These are phyloP conservation scores for Drosophila kanapiae DNA, from an alignment of 1,140 invertebrate genomes.

Conservation along the genomic window DNA sequence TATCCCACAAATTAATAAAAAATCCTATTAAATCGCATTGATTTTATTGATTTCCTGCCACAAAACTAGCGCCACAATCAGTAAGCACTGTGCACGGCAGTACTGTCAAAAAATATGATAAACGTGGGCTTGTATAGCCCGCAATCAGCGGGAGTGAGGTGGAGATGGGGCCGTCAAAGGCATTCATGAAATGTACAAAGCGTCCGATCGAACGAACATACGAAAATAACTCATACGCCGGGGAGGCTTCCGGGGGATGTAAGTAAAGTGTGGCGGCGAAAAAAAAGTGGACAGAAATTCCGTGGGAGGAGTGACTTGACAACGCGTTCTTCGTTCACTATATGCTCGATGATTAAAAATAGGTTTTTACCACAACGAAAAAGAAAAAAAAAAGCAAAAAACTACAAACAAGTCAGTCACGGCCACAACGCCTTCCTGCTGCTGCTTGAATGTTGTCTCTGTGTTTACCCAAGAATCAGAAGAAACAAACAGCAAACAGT, in stretches of 20 bases:
- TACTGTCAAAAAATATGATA: conserved; percentile 29
- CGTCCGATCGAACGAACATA: conserved; percentile 34
- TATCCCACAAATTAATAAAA: neutral
- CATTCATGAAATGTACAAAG: conserved; percentile 48
- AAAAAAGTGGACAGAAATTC: neutral
- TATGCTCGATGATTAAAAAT: conserved; percentile 67
- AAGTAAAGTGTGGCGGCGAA: neutral
- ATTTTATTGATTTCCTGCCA: conserved; percentile 19
- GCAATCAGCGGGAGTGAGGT: neutral
- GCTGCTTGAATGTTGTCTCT: conserved; percentile 8
- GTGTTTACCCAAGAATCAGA: conserved; percentile 62
- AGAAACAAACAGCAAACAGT: conserved; percentile 41
- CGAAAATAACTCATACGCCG: conserved; percentile 47
- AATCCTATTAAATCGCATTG: conserved; percentile 8
- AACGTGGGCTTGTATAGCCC: conserved; percentile 16
- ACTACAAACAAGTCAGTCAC: conserved; percentile 43
- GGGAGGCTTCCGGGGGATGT: conserved; percentile 18
- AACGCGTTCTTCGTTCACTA: conserved; percentile 18
- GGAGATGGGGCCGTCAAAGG: conserved; percentile 25
- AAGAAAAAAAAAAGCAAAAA: conserved; percentile 17
- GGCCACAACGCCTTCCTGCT: conserved; percentile 36
- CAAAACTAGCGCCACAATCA: neutral
- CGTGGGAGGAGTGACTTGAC: conserved; percentile 42
- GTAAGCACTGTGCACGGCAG: conserved; percentile 14
- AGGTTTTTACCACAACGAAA: conserved; percentile 49